Base-by-base conservation (phyloP, 2,888 invertebrate species). In the Meteorus colon region DNA sequence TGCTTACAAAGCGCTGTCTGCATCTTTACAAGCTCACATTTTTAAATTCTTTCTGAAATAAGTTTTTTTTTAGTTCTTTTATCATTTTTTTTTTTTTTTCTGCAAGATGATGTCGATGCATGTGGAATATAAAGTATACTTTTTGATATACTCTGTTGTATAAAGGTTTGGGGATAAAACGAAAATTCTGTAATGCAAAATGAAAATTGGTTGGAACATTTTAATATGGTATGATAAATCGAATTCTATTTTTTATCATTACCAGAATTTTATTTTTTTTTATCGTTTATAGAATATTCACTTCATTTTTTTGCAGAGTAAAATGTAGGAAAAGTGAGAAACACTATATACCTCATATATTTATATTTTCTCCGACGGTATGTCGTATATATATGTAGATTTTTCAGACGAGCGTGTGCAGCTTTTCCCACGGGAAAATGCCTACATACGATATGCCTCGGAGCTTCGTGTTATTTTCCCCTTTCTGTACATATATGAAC, bases 361-460 rank as follows among this genome's bases (percentile, higher is more conserved):
- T 34, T 37, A 34, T 67, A 75, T 77, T 59, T 55, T 73, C 77
- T 73, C 55, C 48, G 29, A 62, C 62, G 65, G 45, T 48, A 29
- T 24, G 12, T 67, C 29, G 14, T 55, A 70, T 65, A 59, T 63
- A 29, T 67, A 74, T 76, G 68, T 73, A 68, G 63, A 55, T 45
- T 45, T 65, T 12, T 65, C 12, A 45, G 37, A 62, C 16, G 48
- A 27, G 29, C 19, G 59, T 45, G 65, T 68, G 68, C 37, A 55
- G 68, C 45, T 63, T 73, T 63, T 73, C 76, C 66, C 73, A 74
- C 62, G 73, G 34, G 73, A 68, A 75, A 73, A 76, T 66, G 63
- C 76, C 68, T 73, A 29, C 27, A 41, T 14, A 69, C 34, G 41
- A 71, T 72, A 76, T 73, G 72, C 62, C 63, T 10, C n/a, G 63